A percentile compares a stretch with the other conserved stretches of the same genome.
These are phyloP conservation scores for Melinopterus prodromus DNA, from an alignment of 2,888 invertebrate species.

Conservation along the genomic window DNA sequence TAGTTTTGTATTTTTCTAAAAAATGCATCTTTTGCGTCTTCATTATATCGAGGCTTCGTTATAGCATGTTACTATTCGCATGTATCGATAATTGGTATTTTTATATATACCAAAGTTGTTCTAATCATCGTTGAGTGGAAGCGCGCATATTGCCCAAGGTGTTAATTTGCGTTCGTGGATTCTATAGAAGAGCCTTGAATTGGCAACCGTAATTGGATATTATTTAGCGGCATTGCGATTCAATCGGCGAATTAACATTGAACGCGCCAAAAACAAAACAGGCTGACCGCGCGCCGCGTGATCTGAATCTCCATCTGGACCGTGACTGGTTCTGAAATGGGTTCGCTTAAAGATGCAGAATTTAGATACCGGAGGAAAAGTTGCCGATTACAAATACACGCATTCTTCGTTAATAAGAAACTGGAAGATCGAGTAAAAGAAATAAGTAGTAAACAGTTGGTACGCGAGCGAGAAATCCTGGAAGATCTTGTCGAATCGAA, in stretches of 20 bases:
- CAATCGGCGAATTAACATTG: conserved; percentile 24
- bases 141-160: conserved; percentile 14
- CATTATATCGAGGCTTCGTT: too few species aligned
- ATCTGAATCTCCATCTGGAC: conserved; percentile 8
- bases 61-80: too few species aligned
- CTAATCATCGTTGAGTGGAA: conserved; percentile 13
- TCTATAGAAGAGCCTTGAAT: conserved; percentile 12
- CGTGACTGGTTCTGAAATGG: not conserved
- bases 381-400: not conserved
- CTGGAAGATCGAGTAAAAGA: not conserved
- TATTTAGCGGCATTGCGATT: conserved; percentile 14
- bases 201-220: conserved; percentile 14
- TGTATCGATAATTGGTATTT: too few species aligned
- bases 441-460: not conserved
- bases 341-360: not conserved
- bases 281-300: not conserved
- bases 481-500: not conserved
- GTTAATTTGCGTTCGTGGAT: conserved; percentile 14
- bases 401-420: not conserved
- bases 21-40: too few species aligned
- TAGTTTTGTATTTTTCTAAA: too few species aligned
- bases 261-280: conserved; percentile 16
- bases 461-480: not conserved
- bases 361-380: not conserved
- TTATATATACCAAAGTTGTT: not conserved